phyloP scores from a whole-genome alignment of 2,888 invertebrate genomes.

The Eremobia ochroleuca region DNA sequence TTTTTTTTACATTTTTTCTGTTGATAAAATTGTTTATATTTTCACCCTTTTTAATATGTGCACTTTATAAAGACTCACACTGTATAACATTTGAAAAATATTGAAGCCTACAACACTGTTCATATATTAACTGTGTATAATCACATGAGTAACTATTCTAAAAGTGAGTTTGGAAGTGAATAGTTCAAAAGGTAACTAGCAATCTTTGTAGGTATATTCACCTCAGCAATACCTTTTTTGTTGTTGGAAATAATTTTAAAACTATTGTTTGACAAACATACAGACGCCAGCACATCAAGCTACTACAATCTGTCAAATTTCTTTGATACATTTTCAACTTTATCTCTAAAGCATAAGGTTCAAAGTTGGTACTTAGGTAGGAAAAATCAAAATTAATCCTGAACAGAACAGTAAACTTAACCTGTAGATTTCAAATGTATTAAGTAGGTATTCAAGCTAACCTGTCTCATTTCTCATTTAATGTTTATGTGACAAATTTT shows the following conservation, averaged over 20 bases:
- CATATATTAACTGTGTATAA: too few species aligned
- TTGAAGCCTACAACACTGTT: too few species aligned
- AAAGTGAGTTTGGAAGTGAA: background rate
- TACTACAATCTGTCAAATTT: too few species aligned
- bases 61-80: too few species aligned
- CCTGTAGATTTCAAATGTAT: background rate
- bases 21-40: too few species aligned
- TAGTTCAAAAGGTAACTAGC: background rate
- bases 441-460: background rate
- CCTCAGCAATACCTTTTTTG: background rate
- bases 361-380: too few species aligned
- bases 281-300: too few species aligned
- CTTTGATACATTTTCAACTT: too few species aligned
- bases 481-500: background rate
- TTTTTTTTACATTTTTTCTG: too few species aligned
- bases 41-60: too few species aligned
- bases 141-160: background rate
- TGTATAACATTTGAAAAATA: too few species aligned
- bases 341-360: too few species aligned
- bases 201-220: background rate
- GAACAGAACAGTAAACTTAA: background rate
- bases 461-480: background rate
- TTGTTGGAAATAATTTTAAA: background rate
- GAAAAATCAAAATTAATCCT: background rate
- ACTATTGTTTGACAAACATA: background rate